Evolutionary conservation across 2,888 invertebrate species (phyloP).

Genomic region (Nymphalis polychloros): DNA sequence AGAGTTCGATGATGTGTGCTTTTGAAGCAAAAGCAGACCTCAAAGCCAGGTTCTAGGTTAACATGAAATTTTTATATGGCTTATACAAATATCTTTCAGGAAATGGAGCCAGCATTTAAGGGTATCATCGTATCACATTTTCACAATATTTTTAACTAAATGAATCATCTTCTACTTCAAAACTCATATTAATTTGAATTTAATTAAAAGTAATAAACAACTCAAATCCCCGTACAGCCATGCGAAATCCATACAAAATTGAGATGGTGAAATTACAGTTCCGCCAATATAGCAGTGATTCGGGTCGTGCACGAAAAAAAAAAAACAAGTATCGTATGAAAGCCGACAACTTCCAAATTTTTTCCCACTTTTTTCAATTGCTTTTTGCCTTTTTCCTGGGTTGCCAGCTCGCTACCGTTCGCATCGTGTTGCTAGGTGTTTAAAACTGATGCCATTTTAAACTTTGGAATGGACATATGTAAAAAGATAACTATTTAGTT

Average conservation of each 20-base stretch:
- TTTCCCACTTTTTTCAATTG: constrained; percentile 44
- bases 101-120: no score
- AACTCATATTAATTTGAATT: neutral
- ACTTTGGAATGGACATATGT: constrained; percentile 12
- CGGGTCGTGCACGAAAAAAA: constrained; percentile 45
- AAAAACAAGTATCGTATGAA: constrained; percentile 56
- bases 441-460: constrained; percentile 36
- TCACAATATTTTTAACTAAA: no score
- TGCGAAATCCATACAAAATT: constrained; percentile 37
- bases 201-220: constrained; percentile 3
- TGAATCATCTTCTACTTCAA: no score
- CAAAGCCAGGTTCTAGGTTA: no score
- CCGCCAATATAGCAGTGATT: constrained; percentile 51
- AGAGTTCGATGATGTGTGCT: no score
- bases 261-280: constrained; percentile 48
- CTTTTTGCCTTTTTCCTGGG: constrained; percentile 43
- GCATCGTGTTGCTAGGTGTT: constrained; percentile 43
- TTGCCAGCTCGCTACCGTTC: constrained; percentile 49
- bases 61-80: no score
- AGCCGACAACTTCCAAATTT: constrained; percentile 56
- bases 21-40: no score
- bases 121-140: no score
- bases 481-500: constrained; percentile 2
- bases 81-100: no score
- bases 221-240: constrained; percentile 15